phyloP scores from a whole-genome alignment of 2,888 invertebrate species.

The Bhutanitis thaidina region DNA sequence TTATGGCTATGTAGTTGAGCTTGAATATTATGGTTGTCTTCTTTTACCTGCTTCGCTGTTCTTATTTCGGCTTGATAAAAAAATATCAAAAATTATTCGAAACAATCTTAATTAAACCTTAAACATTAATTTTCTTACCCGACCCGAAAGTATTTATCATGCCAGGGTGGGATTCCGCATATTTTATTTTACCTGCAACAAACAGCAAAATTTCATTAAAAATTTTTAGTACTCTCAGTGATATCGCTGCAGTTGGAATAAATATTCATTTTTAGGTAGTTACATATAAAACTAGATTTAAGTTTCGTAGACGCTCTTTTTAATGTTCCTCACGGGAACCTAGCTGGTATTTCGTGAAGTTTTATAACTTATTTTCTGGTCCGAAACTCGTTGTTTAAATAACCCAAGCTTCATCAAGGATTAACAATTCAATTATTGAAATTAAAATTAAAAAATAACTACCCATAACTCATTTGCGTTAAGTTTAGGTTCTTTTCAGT shows the following conservation, averaged over 20 bases:
- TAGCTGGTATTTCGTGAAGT: constrained; percentile 11
- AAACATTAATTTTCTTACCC: neutral
- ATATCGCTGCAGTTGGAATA: constrained; percentile 10
- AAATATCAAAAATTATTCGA: no score
- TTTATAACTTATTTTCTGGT: constrained; percentile 14
- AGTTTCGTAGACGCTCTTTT: constrained; percentile 3
- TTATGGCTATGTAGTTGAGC: no score
- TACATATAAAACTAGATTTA: constrained; percentile 14
- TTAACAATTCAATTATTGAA: no score
- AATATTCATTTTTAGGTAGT: constrained; percentile 14
- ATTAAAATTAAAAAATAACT: no score
- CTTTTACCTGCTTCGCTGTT: no score
- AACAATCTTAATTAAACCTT: neutral
- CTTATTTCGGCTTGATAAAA: no score
- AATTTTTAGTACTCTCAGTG: constrained; percentile 1
- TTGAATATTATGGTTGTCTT: no score
- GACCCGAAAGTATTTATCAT: neutral
- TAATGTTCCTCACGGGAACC: constrained; percentile 12
- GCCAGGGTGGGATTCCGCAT: neutral
- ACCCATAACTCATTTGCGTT: no score
- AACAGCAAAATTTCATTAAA: constrained; percentile 17
- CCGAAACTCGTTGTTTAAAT: neutral
- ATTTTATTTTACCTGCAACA: constrained; percentile 18
- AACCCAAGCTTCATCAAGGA: no score
- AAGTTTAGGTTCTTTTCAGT: no score